A percentile compares a stretch with the other conserved stretches of the same genome.
Conservation (phyloP, 2,888 invertebrate species). For the Cacoxenus indagator region DNA sequence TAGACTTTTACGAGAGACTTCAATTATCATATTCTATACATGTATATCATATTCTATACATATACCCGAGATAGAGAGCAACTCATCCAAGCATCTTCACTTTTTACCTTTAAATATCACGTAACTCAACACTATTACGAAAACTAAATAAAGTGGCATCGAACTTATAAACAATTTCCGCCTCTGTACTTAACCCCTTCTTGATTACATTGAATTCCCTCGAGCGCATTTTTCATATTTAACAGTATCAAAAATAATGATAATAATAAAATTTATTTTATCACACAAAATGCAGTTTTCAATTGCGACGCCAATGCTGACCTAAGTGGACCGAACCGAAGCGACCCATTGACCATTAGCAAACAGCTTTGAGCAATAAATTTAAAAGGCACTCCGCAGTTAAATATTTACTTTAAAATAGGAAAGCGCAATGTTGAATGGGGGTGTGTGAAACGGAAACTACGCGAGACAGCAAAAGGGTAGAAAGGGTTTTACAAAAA, state of each 20-base stretch:
- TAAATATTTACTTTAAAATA: slow-evolving; percentile 66
- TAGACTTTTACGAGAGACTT: no score
- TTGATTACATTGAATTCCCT: no score
- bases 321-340: background rate
- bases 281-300: background rate
- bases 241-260: background rate
- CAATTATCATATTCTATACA: no score
- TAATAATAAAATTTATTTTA: background rate
- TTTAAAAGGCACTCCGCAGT: slow-evolving; percentile 67
- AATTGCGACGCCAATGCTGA: slow-evolving; percentile 45
- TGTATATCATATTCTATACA: no score
- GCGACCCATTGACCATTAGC: slow-evolving; percentile 41
- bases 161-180: no score
- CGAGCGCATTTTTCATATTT: background rate
- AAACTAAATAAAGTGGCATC: no score
- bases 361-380: slow-evolving; percentile 57
- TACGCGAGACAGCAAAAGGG: background rate
- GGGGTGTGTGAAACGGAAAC: slow-evolving; percentile 17
- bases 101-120: no score
- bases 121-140: no score
- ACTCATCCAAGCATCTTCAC: no score
- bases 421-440: slow-evolving; percentile 43
- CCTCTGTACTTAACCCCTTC: no score
- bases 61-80: no score
- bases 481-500: slow-evolving; percentile 23